Evolutionary conservation across 2,888 invertebrate genomes (phyloP), one percentile per base, ranked within the genome.

Genomic region (Rugalucina vietnamica): DNA sequence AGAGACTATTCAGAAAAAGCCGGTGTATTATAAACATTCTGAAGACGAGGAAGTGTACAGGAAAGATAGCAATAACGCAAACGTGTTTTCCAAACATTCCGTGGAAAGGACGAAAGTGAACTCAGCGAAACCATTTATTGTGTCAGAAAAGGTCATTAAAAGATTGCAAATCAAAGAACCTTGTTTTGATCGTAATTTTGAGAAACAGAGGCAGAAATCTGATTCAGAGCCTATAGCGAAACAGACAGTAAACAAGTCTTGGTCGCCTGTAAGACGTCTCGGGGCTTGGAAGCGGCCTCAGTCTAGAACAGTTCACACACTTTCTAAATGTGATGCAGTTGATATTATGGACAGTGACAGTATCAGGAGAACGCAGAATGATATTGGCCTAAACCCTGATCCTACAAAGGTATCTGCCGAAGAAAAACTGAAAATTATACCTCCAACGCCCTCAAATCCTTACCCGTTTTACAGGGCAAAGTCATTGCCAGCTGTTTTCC

Each of bases 1-100:
- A n/a, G 87, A 88, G 36, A 75, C 86, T 12, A 82, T 88, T 3
- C 84, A 85, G 54, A 88, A 79, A 79, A 90, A 90, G 50, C 90
- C 90, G 1, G 80, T 90, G 5, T 90, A 88, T 70, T 89, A 89
- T 73, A 90, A 87, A 73, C 87, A 89, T 80, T 89, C 90, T 12
- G 84, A 78, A 27, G 86, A 89, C 27, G 83, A 85, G 50, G 88
- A 86, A 50, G 85, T 85, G 0, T 27, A 24, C 8, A 69, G 70
- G 14, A 72, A 37, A 50, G 77, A 80, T 18, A 32, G 50, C 0
- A n/a, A n/a, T n/a, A 34, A 72, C 34, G 34, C 77, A 12, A 34
- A 36, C 12, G 65, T 81, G 57, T 75, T 69, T 71, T 43, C 74
- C 29, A 76, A 27, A 8, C 4, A 49, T 10, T 36, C 34, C 8